Evolutionary conservation across 2,113 vertebrate genomes (phyloP).

Genomic region (Scopus umbretta): DNA sequence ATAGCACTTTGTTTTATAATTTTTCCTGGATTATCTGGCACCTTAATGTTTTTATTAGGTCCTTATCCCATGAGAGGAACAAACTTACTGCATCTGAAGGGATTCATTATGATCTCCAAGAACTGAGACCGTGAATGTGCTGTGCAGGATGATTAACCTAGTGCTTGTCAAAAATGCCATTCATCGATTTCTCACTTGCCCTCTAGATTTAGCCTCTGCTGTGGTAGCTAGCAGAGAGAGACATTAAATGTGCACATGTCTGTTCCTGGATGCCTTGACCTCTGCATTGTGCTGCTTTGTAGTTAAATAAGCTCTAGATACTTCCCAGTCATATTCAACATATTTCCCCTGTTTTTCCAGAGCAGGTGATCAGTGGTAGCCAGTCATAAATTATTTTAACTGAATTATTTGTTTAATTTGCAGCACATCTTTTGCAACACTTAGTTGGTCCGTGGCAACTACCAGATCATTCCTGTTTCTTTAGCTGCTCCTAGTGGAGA

Average conservation of each 20-base stretch:
- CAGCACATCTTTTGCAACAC: background rate
- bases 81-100: background rate
- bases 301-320: background rate
- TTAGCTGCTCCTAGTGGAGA: background rate
- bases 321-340: background rate
- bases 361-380: background rate
- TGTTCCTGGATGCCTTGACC: background rate
- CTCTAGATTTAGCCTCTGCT: background rate
- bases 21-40: background rate
- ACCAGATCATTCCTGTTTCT: background rate
- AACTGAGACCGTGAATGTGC: background rate
- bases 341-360: background rate
- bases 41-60: background rate
- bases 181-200: background rate
- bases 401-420: background rate
- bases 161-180: background rate
- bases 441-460: background rate
- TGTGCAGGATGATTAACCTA: background rate
- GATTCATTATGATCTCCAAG: background rate
- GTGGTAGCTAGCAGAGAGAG: background rate
- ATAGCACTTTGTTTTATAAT: background rate
- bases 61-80: background rate
- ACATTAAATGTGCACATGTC: background rate
- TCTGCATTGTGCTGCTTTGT: background rate
- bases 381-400: background rate